These are phyloP conservation scores for Phallusia fumigata DNA, from an alignment of 23 tunicate genomes.

Conservation along the genomic window DNA sequence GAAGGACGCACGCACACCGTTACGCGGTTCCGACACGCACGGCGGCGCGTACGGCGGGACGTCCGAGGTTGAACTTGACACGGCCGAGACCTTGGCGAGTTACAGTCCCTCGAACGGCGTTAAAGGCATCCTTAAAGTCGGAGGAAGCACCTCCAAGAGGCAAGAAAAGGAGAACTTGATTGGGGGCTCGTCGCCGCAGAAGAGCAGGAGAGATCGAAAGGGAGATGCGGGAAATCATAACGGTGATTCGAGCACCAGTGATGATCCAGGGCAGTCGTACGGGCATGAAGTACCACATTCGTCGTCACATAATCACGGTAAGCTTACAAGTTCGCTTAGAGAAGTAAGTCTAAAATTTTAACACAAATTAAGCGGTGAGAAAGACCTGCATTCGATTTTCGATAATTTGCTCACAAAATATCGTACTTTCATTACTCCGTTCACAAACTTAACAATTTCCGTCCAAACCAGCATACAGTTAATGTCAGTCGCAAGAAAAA, in stretches of 20 bases:
- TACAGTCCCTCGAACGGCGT: conserved; percentile 23
- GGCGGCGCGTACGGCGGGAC: conserved; percentile 48
- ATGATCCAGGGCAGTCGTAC: conserved; percentile 12
- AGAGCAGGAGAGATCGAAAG: background rate
- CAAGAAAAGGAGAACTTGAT: background rate
- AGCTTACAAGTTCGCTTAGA: background rate
- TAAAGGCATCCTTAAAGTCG: conserved; percentile 29
- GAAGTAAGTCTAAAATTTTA: no score
- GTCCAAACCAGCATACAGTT: no score
- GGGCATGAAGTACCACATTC: conserved; percentile 8
- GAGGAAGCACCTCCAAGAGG: background rate
- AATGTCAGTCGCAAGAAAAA: no score
- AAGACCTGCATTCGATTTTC: no score
- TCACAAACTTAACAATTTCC: no score
- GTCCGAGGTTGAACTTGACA: conserved; percentile 36
- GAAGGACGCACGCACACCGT: conserved; percentile 16
- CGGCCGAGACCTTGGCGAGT: conserved; percentile 43
- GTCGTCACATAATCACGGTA: conserved; percentile 13
- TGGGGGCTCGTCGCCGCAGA: background rate
- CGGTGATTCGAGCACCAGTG: conserved; percentile 2
- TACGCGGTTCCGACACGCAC: conserved; percentile 6
- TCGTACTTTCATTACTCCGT: no score
- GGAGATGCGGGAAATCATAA: background rate
- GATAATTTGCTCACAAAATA: no score
- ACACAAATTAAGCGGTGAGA: no score